Conservation (phyloP, 2,888 invertebrate genomes). For the Melipona beecheii region DNA sequence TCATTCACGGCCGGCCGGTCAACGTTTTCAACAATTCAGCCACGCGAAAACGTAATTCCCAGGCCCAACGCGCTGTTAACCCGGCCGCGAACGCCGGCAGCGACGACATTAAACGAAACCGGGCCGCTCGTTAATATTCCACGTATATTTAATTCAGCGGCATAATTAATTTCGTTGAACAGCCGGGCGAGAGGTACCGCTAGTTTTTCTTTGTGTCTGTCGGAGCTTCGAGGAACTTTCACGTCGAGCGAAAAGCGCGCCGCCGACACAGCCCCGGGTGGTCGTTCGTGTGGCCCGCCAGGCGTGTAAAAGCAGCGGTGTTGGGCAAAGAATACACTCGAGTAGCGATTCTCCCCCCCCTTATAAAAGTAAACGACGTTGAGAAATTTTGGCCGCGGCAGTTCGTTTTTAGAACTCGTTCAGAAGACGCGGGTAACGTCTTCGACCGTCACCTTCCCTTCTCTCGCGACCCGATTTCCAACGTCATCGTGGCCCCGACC, state of each 20-base stretch:
- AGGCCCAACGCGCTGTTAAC: not conserved
- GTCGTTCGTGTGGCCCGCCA: constrained; percentile 34
- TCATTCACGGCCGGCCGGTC: not conserved
- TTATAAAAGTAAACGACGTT: too few species aligned
- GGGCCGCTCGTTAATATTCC: constrained; percentile 44
- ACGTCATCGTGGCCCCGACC: not conserved
- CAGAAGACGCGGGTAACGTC: too few species aligned
- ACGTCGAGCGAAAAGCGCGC: constrained; percentile 12
- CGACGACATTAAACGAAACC: not conserved
- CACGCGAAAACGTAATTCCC: not conserved
- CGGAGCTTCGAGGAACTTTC: constrained; percentile 27
- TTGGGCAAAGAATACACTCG: too few species aligned
- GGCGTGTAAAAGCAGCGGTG: constrained; percentile 53
- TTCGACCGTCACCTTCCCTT: not conserved
- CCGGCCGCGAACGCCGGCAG: not conserved
- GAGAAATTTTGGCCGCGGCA: too few species aligned
- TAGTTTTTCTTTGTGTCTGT: constrained; percentile 41
- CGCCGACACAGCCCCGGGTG: constrained; percentile 48
- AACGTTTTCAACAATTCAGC: not conserved
- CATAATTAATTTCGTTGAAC: constrained; percentile 58
- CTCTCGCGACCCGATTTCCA: not conserved
- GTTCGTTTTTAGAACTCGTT: too few species aligned
- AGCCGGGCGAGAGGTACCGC: constrained; percentile 19
- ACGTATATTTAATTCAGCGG: constrained; percentile 36
- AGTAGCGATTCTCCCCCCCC: too few species aligned